phyloP scores from a whole-genome alignment of 2,797 vertebrate species.

The Sebastes ruberrimus region DNA sequence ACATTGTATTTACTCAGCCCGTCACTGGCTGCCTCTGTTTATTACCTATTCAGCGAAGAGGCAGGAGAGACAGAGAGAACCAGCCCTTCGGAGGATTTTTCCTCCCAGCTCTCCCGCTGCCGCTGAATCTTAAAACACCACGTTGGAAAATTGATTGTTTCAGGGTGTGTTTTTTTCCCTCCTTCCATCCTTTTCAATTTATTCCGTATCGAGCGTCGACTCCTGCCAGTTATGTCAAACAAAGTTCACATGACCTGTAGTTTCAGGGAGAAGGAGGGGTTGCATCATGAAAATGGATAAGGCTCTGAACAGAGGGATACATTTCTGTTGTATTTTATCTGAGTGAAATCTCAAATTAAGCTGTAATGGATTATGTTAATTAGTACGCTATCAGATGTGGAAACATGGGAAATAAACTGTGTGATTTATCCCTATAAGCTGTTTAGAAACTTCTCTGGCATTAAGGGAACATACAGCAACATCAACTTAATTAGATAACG shows the following conservation, averaged over 20 bases:
- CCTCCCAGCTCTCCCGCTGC: slow-evolving; percentile 20
- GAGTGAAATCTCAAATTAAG: slow-evolving; percentile 42
- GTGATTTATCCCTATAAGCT: slow-evolving; percentile 51
- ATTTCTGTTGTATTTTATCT: slow-evolving; percentile 46
- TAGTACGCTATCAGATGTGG: slow-evolving; percentile 51
- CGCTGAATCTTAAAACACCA: slow-evolving; percentile 43
- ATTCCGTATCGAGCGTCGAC: not conserved
- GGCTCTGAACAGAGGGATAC: slow-evolving; percentile 4
- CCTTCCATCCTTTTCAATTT: slow-evolving; percentile 33
- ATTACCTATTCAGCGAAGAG: slow-evolving; percentile 45
- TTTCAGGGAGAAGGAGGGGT: not conserved
- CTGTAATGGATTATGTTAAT: slow-evolving; percentile 67
- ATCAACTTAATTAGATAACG: slow-evolving; percentile 37
- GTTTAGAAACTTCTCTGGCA: slow-evolving; percentile 43
- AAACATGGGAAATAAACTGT: slow-evolving; percentile 58
- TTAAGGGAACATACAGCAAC: slow-evolving; percentile 23
- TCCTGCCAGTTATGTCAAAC: slow-evolving; percentile 7
- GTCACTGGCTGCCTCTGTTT: slow-evolving; percentile 53
- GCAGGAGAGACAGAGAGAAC: slow-evolving; percentile 28
- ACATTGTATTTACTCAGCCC: slow-evolving; percentile 55
- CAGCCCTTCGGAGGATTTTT: slow-evolving; percentile 34
- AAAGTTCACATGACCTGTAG: slow-evolving; percentile 33
- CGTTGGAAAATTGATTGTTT: slow-evolving; percentile 46
- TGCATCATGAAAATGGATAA: slow-evolving; percentile 21
- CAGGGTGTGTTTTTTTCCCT: not conserved